Base-by-base conservation (phyloP, 2,888 invertebrate genomes). In the Ashinkailepas kermadecensis region DNA sequence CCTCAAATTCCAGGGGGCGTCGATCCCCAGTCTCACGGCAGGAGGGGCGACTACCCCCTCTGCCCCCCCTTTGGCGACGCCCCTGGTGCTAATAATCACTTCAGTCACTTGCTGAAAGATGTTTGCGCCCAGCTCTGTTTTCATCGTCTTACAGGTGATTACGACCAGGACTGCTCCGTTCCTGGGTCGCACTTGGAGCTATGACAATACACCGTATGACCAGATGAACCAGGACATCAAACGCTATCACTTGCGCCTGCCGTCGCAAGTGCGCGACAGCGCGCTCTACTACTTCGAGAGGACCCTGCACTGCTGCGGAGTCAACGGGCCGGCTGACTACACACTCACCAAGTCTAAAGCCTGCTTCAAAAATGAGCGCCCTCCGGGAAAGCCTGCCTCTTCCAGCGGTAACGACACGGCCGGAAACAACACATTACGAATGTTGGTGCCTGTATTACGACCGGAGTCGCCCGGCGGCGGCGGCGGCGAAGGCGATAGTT, bases 221-320 rank as follows among this genome's bases (percentile, higher is more conserved):
- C 74, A 74, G 21, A 74, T 74, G 74, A 21, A 74, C 18, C 39
- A 56, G 8, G 74, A 74, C 21, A 56, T 74, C 74, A 21, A 54
- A 12, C 13, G 18, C 10, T 74, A 21, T 21, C 54, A 54, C 56
- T 9, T 54, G 21, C 74, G 54, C 18, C 10, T 54, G 15, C 74
- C 74, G 18, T 13, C 21, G 12, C 54, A 56, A 21, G 21, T 18
- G 21, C 56, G 18, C 18, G 7, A n/a, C 56, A 56, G 21, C 3
- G 13, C 56, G 2, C 56, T 74, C 3, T 54, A 18, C 56, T 2
- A 23, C 8, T 74, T 74, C 56, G 74, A 74, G 74, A 56, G 0
- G 21, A 74, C 13, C 10, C 74, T 74, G 74, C 54, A 56, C 54
- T 74, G 74, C 56, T 74, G 74, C 56, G 74, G 74, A 15, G 74